These are phyloP conservation scores for Trimorus sp. DNA, from an alignment of 2,888 invertebrate species.

Conservation along the genomic window DNA sequence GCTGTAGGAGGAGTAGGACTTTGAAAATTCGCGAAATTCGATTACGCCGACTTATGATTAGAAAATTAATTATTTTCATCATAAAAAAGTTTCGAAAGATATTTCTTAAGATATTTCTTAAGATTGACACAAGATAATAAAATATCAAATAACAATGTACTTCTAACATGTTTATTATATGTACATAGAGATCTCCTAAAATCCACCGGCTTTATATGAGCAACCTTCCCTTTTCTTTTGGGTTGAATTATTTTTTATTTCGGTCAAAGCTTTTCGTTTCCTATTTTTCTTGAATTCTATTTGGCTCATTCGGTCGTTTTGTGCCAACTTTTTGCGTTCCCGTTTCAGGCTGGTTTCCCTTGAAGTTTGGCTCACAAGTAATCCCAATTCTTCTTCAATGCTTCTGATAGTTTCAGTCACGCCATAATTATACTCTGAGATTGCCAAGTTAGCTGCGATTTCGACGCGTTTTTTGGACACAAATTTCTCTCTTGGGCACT, in stretches of 20 bases:
- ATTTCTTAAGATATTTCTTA: too few relatives aligned
- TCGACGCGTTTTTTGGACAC: slow-evolving; percentile 21
- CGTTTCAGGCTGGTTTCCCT: background rate
- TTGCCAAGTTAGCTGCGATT: slow-evolving; percentile 3
- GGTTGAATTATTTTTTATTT: background rate
- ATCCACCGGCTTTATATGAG: slow-evolving; percentile 18
- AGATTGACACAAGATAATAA: background rate
- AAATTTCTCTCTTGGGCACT: slow-evolving; percentile 16
- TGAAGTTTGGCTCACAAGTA: background rate
- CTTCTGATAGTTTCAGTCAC: background rate
- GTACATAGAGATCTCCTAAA: background rate
- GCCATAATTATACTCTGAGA: background rate
- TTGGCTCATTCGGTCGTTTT: slow-evolving; percentile 13
- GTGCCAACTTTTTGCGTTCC: background rate
- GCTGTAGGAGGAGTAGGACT: too few relatives aligned
- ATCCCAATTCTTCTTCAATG: background rate
- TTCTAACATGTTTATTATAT: too few relatives aligned
- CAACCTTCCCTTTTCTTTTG: slow-evolving; percentile 19
- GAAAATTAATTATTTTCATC: too few relatives aligned
- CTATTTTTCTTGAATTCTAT: slow-evolving; percentile 15
- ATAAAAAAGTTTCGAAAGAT: too few relatives aligned
- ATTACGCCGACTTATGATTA: too few relatives aligned
- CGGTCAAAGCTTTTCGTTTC: slow-evolving; percentile 19
- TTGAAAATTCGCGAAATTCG: too few relatives aligned
- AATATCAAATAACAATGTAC: background rate